phyloP scores from a whole-genome alignment of 2,113 vertebrate genomes.

The Eulemur rufifrons region DNA sequence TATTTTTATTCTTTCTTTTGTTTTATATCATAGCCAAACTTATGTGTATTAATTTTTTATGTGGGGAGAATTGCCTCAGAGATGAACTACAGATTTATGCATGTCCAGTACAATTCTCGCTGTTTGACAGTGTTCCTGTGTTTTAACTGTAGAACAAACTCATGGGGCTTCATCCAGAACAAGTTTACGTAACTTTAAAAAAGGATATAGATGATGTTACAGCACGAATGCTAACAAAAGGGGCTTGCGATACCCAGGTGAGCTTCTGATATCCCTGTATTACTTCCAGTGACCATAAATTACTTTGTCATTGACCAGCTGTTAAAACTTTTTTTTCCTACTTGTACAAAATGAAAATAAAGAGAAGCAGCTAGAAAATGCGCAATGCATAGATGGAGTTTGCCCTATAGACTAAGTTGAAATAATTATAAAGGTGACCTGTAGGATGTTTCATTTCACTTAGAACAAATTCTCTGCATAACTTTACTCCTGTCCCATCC shows the following conservation, averaged over 20 bases:
- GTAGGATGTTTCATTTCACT: not conserved
- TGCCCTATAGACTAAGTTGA: not conserved
- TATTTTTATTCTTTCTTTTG: not conserved
- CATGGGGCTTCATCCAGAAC: not conserved
- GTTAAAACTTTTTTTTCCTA: not conserved
- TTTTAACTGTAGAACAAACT: not conserved
- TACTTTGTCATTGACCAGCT: not conserved
- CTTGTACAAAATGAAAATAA: not conserved
- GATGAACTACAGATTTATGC: not conserved
- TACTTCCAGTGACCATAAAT: not conserved
- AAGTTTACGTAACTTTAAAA: not conserved
- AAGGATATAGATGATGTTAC: not conserved
- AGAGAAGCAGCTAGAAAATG: not conserved
- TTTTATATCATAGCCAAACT: not conserved
- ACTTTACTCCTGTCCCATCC: too few relatives aligned
- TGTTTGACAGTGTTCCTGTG: not conserved
- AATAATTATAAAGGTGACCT: not conserved
- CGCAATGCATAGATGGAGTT: not conserved
- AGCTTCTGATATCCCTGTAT: not conserved
- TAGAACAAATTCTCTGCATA: not conserved
- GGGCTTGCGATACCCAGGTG: not conserved
- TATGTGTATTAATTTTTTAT: not conserved
- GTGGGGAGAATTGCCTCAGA: not conserved
- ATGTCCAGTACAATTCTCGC: fast-evolving
- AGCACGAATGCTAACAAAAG: not conserved